Evolutionary conservation across 1,140 invertebrate genomes (phyloP).

Genomic region (Diabrotica undecimpunctata): DNA sequence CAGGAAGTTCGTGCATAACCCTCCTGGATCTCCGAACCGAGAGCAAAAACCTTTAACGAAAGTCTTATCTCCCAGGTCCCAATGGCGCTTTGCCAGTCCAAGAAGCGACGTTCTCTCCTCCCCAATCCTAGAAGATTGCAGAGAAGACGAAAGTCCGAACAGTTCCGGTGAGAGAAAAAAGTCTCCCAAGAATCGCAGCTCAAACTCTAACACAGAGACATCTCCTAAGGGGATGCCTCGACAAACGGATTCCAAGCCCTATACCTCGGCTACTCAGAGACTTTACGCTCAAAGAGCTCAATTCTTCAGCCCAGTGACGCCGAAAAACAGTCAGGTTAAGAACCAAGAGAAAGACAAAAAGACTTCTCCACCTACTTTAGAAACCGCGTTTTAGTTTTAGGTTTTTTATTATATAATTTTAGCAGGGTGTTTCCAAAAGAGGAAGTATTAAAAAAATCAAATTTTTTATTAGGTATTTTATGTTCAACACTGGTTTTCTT

Average conservation of each 20-base stretch:
- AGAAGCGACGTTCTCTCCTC: conserved; percentile 77
- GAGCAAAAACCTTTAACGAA: conserved; percentile 57
- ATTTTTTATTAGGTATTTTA: conserved; percentile 13
- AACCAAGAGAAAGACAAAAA: conserved; percentile 22
- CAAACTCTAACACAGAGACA: conserved; percentile 19
- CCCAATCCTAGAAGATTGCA: conserved; percentile 78
- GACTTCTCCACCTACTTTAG: conserved; percentile 52
- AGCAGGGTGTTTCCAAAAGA: neutral
- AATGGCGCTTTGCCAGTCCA: conserved; percentile 68
- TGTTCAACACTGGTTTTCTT: too few relatives aligned
- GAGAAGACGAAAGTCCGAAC: conserved; percentile 63
- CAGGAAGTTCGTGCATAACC: conserved; percentile 55
- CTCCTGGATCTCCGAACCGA: conserved; percentile 51
- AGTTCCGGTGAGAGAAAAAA: conserved; percentile 51
- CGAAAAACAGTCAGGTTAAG: conserved; percentile 35
- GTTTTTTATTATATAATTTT: conserved; percentile 10
- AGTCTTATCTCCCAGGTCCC: conserved; percentile 66
- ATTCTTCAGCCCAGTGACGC: conserved; percentile 47
- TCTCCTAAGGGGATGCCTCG: conserved; percentile 6
- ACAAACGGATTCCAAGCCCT: conserved; percentile 31
- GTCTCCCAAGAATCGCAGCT: conserved; percentile 22
- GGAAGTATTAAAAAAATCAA: neutral
- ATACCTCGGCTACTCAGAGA: conserved; percentile 51
- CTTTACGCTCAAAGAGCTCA: conserved; percentile 55
- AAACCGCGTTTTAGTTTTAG: conserved; percentile 56